These are phyloP conservation scores for Malthinus seriepunctatus DNA, from an alignment of 2,888 invertebrate species.

Conservation along the genomic window DNA sequence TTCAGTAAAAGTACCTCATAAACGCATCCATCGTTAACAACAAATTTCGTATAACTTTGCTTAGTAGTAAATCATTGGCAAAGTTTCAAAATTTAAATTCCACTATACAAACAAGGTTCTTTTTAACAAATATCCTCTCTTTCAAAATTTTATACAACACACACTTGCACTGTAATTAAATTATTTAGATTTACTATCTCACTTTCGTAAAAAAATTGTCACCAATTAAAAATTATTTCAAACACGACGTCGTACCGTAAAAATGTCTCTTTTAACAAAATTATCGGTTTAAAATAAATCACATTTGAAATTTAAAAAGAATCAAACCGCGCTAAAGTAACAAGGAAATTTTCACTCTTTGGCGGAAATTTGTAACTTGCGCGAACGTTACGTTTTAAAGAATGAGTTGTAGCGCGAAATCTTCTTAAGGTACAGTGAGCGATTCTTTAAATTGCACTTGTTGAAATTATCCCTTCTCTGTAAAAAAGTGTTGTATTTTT, in stretches of 20 bases:
- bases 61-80: constrained; percentile 25
- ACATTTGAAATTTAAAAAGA: not conserved
- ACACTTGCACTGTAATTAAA: constrained; percentile 15
- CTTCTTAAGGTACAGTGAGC: constrained; percentile 30
- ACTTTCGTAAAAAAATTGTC: constrained; percentile 18
- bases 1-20: constrained; percentile 29
- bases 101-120: constrained; percentile 11
- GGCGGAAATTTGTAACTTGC: not conserved
- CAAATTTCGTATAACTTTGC: constrained; percentile 16
- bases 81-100: constrained; percentile 21
- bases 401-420: constrained; percentile 33
- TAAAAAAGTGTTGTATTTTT: constrained; percentile 2
- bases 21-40: constrained; percentile 27
- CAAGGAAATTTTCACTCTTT: not conserved
- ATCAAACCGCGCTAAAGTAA: not conserved
- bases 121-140: constrained; percentile 28
- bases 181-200: constrained; percentile 17
- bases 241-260: too few relatives aligned
- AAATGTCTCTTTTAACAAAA: too few relatives aligned
- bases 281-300: not conserved
- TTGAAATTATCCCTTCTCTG: constrained; percentile 33
- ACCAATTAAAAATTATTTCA: not conserved
- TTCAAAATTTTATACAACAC: constrained; percentile 14
- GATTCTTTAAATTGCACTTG: constrained; percentile 33
- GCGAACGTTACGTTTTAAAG: constrained; percentile 20